Conservation (phyloP, 2,888 invertebrate genomes). For the Apotomis capreana region DNA sequence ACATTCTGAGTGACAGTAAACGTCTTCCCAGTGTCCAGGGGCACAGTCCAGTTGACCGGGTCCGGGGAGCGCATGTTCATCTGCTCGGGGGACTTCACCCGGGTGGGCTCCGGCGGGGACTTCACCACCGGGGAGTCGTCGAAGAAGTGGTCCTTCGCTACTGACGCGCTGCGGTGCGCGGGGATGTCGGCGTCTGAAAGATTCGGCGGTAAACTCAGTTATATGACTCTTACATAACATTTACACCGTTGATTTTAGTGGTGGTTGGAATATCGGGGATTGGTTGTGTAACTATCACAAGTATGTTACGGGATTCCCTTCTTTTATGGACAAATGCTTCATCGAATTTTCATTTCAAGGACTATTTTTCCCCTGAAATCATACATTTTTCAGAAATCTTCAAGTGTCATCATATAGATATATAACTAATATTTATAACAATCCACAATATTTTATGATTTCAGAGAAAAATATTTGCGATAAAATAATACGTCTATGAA, state of each 20-base stretch:
- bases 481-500: too few species aligned
- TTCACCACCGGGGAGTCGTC: conserved; percentile 88
- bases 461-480: too few species aligned
- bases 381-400: too few species aligned
- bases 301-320: background rate
- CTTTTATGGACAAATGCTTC: too few species aligned
- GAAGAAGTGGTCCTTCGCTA: conserved; percentile 80
- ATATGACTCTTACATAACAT: conserved; percentile 17
- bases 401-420: too few species aligned
- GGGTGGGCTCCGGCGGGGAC: conserved; percentile 95
- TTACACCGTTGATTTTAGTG: background rate
- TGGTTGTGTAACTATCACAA: background rate
- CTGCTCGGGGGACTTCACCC: conserved; percentile 96
- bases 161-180: conserved; percentile 78
- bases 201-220: conserved; percentile 34
- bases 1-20: conserved; percentile 97
- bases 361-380: too few species aligned
- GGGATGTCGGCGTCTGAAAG: conserved; percentile 77
- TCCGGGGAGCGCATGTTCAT: conserved; percentile 96
- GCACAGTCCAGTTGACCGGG: conserved; percentile 97
- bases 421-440: too few species aligned
- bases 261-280: background rate
- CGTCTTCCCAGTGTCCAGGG: conserved; percentile 95
- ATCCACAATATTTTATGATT: too few species aligned
- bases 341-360: too few species aligned